phyloP scores from a whole-genome alignment of 1,140 invertebrate species.

The Phortica variegata region DNA sequence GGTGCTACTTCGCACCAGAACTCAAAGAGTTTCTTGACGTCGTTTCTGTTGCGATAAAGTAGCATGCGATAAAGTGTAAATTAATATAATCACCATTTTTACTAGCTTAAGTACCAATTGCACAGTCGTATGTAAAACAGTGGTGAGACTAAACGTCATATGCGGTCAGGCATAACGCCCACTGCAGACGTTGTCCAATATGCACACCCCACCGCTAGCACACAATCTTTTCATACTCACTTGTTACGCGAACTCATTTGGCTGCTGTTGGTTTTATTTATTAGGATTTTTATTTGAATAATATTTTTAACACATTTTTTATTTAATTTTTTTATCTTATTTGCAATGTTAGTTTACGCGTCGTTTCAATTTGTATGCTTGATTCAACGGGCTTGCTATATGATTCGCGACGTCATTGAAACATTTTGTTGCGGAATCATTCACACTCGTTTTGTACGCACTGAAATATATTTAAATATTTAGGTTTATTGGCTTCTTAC shows the following conservation, averaged over 20 bases:
- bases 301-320: conserved; percentile 40
- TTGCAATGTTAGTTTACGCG: conserved; percentile 15
- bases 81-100: conserved; percentile 9
- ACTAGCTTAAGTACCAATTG: too few species aligned
- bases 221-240: conserved; percentile 39
- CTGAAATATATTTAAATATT: too few species aligned
- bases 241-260: conserved; percentile 52
- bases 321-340: conserved; percentile 18
- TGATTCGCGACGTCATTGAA: conserved; percentile 42
- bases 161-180: conserved; percentile 41
- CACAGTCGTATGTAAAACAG: too few species aligned
- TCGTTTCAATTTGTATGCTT: conserved; percentile 31
- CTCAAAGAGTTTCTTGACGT: conserved; percentile 80
- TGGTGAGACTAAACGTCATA: background rate
- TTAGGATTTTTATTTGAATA: too few species aligned
- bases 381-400: conserved; percentile 18
- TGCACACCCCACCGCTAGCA: background rate
- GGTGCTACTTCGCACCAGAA: conserved; percentile 78
- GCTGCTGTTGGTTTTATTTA: conserved; percentile 7
- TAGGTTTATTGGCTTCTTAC: too few species aligned
- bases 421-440: conserved; percentile 7
- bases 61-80: conserved; percentile 1
- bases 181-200: conserved; percentile 16
- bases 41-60: conserved; percentile 63
- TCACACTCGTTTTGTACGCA: too few species aligned